Evolutionary conservation across 2,888 invertebrate genomes (phyloP), one percentile per base, ranked within the genome.

Genomic region (Hoplodrina ambigua): DNA sequence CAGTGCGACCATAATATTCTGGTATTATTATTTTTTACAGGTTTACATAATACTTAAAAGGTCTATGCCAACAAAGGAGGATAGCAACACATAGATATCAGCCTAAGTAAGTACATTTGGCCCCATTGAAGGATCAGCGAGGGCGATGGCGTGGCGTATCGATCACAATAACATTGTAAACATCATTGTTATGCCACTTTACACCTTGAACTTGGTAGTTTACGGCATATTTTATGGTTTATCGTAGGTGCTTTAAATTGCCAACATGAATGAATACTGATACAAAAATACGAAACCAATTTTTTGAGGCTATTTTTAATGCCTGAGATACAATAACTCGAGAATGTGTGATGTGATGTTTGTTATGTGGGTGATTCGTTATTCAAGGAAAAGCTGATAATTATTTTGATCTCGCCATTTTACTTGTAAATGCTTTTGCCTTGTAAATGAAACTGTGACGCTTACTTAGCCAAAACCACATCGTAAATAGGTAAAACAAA

Each of bases 191-290:
- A 53, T n/a, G 25, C 11, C 17, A 30, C 33, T 75, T 17, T 37
- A 56, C 56, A 46, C 56, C 77, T 49, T 72, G 53, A 72, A 76
- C 72, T 53, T 57, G 37, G n/a, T 11, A 19, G 13, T 50, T 57
- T 20, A 75, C 44, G 56, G 37, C 52, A 3, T 17, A 46, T 46
- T 69, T 75, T 57, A 75, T 20, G 20, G 46, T 25, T 20, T 41
- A 57, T 72, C 66, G 54, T 70, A 46, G 19, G 10, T 76, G 33
- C 6, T 46, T 6, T 10, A n/a, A n/a, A n/a, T n/a, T n/a, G n/a
- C 25, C 46, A 19, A 30, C 13, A 50, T 69, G 20, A 53, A 75
- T 49, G 56, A 53, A 53, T 49, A 56, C 33, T 19, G 44, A 46
- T 49, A 65, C n/a, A 50, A 11, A 25, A n/a, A 37, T 62, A 41